A percentile compares a stretch with the other conserved stretches of the same genome.
Evolutionary conservation across 2,797 vertebrate genomes (phyloP).

Genomic region (Chelidonichthys spinosus): DNA sequence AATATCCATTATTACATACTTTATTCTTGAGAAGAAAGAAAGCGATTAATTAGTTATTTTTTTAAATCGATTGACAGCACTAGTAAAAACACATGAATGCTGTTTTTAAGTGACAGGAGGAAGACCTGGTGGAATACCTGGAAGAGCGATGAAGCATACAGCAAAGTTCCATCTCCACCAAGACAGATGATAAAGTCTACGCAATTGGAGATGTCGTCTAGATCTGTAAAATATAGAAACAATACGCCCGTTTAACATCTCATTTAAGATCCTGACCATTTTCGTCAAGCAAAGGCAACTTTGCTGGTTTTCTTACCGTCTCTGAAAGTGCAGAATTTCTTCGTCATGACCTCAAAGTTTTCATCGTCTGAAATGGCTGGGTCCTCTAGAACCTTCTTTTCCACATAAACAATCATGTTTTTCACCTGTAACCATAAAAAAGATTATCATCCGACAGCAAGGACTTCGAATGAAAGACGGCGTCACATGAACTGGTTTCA

Average conservation of each 20-base stretch:
- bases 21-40: too few relatives aligned
- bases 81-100: not conserved
- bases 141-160: constrained; percentile 95
- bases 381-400: constrained; percentile 96
- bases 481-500: not conserved
- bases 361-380: constrained; percentile 91
- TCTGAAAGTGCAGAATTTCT: constrained; percentile 96
- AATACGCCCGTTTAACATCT: not conserved
- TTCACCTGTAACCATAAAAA: constrained; percentile 82
- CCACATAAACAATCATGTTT: constrained; percentile 96
- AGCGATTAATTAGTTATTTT: too few relatives aligned
- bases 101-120: not conserved
- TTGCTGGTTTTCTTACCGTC: constrained; percentile 85
- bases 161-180: constrained; percentile 93
- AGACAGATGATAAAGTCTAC: constrained; percentile 97
- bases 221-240: constrained; percentile 78
- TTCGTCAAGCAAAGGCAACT: not conserved
- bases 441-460: not conserved
- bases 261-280: not conserved
- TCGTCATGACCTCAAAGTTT: constrained; percentile 90
- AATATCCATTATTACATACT: too few relatives aligned
- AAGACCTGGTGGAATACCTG: constrained; percentile 80
- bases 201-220: constrained; percentile 94
- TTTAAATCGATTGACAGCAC: too few relatives aligned
- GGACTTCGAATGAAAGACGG: not conserved